Evolutionary conservation across 2,113 vertebrate genomes (phyloP), one percentile per base, ranked within the genome.

Genomic region (Oncorhynchus mykiss): DNA sequence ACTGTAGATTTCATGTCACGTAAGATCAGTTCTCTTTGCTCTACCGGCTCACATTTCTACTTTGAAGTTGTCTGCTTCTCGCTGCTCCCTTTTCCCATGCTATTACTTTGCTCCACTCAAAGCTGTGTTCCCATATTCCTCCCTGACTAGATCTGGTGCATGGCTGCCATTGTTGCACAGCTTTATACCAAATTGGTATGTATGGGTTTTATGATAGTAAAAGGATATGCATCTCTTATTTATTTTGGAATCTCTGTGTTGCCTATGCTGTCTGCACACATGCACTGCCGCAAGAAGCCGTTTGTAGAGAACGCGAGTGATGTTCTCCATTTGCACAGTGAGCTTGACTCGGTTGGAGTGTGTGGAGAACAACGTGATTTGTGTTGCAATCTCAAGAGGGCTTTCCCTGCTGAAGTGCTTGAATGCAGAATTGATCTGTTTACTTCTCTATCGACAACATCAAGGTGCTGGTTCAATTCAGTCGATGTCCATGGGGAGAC

Each of bases 31-130:
- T 27, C 25, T 24, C 86, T 88, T 72, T 85, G 80, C 86, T 86
- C 87, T 80, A 82, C 80, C 67, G 82, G 87, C 87, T 90, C 76
- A 82, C 80, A 74, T 72, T 81, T 84, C 54, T 6, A 79, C 86
- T 89, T 89, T 90, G 87, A 91, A 87, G 88, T 89, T 25, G 69
- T 87, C 85, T 80, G 81, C 83, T 67, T 84, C 80, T 76, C 78
- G 67, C 65, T 70, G 49, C 74, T 86, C 77, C 65, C 73, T 70
- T 84, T 64, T 87, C 85, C 80, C 82, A 67, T 78, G 84, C 77
- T 74, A 64, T 75, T 80, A 74, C 80, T 79, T 75, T 79, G 73
- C 81, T 84, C 83, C 81, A 81, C 84, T 86, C 81, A 76, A 83
- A 86, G 85, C 82, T 72, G 66, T 72, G 66, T 78, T 85, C 78